phyloP scores from a whole-genome alignment of 2,797 vertebrate genomes.

The Atherinosoma microstoma region DNA sequence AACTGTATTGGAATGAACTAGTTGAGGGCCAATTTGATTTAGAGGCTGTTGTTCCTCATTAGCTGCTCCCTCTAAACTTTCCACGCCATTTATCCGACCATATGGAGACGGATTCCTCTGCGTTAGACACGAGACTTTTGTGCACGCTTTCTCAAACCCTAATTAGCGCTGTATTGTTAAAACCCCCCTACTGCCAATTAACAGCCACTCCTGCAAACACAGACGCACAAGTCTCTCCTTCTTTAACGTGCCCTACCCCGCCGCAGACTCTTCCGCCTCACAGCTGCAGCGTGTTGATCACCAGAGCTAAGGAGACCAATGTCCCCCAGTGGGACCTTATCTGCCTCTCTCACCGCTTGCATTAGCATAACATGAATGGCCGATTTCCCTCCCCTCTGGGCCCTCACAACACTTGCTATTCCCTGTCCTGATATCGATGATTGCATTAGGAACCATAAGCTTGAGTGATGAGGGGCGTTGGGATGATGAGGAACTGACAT shows the following conservation, averaged over 20 bases:
- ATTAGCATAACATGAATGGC: constrained; percentile 79
- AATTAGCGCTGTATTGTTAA: constrained; percentile 76
- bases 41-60: constrained; percentile 55
- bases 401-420: constrained; percentile 42
- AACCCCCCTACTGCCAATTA: constrained; percentile 74
- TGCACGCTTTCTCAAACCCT: constrained; percentile 46
- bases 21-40: constrained; percentile 44
- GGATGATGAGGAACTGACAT: constrained; percentile 8
- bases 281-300: constrained; percentile 72
- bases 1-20: constrained; percentile 20
- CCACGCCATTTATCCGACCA: constrained; percentile 59
- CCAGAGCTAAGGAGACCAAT: constrained; percentile 41
- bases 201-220: constrained; percentile 53
- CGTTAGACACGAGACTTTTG: constrained; percentile 64
- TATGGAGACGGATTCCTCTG: constrained; percentile 71
- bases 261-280: constrained; percentile 16
- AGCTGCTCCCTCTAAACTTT: constrained; percentile 57
- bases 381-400: constrained; percentile 54
- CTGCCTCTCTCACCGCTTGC: constrained; percentile 62
- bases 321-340: constrained; percentile 69
- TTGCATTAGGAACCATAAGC: constrained; percentile 47
- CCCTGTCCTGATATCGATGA: constrained; percentile 68
- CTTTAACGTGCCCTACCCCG: constrained; percentile 18
- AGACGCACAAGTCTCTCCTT: constrained; percentile 16
- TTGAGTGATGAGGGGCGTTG: background rate